Evolutionary conservation across 2,797 vertebrate species (phyloP).

Genomic region (Catharus ustulatus): DNA sequence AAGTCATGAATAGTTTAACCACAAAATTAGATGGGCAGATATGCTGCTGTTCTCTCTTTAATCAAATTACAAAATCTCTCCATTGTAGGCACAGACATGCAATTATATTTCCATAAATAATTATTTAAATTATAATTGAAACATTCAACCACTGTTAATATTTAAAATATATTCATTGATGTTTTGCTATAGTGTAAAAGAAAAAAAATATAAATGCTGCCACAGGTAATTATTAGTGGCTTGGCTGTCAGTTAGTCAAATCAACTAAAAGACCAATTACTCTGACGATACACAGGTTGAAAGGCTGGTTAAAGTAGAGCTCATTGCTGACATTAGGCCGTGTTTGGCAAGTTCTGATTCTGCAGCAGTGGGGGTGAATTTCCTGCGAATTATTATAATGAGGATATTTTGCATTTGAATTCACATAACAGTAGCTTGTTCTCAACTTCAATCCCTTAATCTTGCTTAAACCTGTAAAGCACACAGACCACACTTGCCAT

Average conservation of each 20-base stretch:
- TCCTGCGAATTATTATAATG: constrained; percentile 79
- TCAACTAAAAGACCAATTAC: constrained; percentile 89
- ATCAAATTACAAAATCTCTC: constrained; percentile 71
- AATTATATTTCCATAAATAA: constrained; percentile 74
- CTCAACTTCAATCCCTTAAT: constrained; percentile 1
- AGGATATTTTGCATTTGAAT: constrained; percentile 74
- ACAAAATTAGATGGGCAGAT: constrained; percentile 54
- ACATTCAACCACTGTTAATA: constrained; percentile 72
- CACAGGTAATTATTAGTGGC: constrained; percentile 80
- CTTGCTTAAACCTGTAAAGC: background rate
- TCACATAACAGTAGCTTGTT: constrained; percentile 1
- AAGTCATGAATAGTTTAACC: constrained; percentile 74
- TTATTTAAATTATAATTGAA: constrained; percentile 79
- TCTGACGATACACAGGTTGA: constrained; percentile 83
- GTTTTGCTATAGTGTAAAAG: constrained; percentile 64
- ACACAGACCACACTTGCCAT: background rate
- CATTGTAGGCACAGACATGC: constrained; percentile 54
- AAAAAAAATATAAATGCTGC: constrained; percentile 74
- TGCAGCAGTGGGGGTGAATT: background rate
- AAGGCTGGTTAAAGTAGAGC: constrained; percentile 84
- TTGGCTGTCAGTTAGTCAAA: constrained; percentile 83
- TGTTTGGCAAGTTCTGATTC: constrained; percentile 67
- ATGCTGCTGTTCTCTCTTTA: constrained; percentile 69
- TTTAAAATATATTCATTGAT: constrained; percentile 68
- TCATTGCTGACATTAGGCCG: constrained; percentile 67